Base-by-base conservation (phyloP, 2,113 vertebrate genomes). In the Hylia prasina region DNA sequence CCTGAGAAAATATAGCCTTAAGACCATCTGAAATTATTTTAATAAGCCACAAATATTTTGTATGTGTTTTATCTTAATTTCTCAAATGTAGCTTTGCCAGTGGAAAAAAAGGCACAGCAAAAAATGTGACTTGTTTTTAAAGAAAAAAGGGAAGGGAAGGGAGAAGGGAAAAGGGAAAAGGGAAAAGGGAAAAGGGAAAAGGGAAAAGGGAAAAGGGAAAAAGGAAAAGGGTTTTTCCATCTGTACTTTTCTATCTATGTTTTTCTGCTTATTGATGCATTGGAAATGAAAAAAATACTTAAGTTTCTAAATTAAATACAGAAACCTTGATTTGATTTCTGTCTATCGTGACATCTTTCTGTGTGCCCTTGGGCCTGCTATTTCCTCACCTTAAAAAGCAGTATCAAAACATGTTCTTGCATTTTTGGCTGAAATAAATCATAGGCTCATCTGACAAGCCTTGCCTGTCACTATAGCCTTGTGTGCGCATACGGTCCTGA, bases 371-470 rank as follows among this genome's bases (percentile, higher is more conserved):
- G 45, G 10, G 3, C 25, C 51, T 66, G 11, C 11, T 69, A 12
- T 93, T 88, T 73, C 64, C 30, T 80, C 50, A 60, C 57, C 39
- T 86, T 63, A 80, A 82, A 87, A 70, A 70, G 15, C 21, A 73
- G 22, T 39, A 90, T 48, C 20, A 51, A 76, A 90, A 77, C 11
- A 73, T 4, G 7, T 56, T 78, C 39, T 63, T 87, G 30, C 33
- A 47, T 35, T 89, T 96, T 90, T 88, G 50, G 64, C 82, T 91
- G 84, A 91, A 87, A 76, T 57, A 88, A 85, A 72, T 64, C 73
- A 40, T 76, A 57, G 90, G 27, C 70, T 91, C 50, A 40, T 66
- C 71, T 47, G 58, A 76, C 21, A 77, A 95, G 48, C 42, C 35
- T 51, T 90, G 13, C 47, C 28, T 90, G 66, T 89, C 80, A 77